These are phyloP conservation scores for Zaprionus africanus DNA, from an alignment of 1,140 invertebrate genomes.

Conservation along the genomic window DNA sequence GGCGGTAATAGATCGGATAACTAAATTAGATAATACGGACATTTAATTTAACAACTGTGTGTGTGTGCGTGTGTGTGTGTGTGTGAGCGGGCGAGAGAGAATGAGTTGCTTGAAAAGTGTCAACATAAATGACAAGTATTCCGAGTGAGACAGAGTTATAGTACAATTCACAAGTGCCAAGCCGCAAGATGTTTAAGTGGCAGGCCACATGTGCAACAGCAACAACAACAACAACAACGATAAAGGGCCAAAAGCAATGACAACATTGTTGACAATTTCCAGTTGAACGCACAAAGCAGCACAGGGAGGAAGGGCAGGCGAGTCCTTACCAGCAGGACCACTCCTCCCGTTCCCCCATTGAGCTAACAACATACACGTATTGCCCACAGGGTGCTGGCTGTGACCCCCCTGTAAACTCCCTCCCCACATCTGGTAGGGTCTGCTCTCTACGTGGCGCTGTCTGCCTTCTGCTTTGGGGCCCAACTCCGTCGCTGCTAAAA, in stretches of 20 bases:
- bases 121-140: constrained; percentile 55
- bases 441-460: constrained; percentile 15
- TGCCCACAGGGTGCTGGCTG: constrained; percentile 11
- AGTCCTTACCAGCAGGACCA: background rate
- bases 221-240: constrained; percentile 22
- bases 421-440: constrained; percentile 21
- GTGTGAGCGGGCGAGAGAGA: background rate
- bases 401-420: constrained; percentile 18
- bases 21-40: background rate
- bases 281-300: constrained; percentile 75
- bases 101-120: constrained; percentile 9
- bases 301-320: constrained; percentile 21
- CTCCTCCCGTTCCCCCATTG: background rate
- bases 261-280: constrained; percentile 75
- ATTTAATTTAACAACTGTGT: constrained; percentile 15
- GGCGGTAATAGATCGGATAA: background rate
- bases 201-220: constrained; percentile 54
- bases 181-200: constrained; percentile 62
- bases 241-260: constrained; percentile 60
- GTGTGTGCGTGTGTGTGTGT: background rate
- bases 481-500: constrained; percentile 58
- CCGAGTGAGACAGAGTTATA: constrained; percentile 38
- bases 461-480: constrained; percentile 52
- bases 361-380: constrained; percentile 1
- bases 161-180: constrained; percentile 52